Evolutionary conservation across 2,797 vertebrate genomes (phyloP), one percentile per base, ranked within the genome.

Genomic region (Channallabes apus): DNA sequence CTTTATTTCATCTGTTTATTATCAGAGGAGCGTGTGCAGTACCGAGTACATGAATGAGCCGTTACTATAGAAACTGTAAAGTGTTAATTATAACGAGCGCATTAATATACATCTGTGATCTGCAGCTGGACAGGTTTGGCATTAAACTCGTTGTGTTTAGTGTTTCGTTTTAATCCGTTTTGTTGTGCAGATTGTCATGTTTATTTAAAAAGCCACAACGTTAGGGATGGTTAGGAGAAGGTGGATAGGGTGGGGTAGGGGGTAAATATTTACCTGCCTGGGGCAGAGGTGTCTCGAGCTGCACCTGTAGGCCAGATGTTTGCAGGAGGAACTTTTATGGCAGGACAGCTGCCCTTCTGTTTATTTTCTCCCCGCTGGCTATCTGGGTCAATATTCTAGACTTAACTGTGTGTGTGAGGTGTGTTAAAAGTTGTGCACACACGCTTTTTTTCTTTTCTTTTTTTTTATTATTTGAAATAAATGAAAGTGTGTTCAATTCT

Each of bases 181-280:
- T 81, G 88, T 78, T 86, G 32, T 32, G 62, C 72, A 79, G 85
- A 54, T 81, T 68, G 17, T 82, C n/a, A 29, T 86, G 69, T 85
- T 88, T 93, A 93, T 91, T 87, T 89, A 82, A 91, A 93, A 93
- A 92, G 94, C 91, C 89, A 90, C 82, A 86, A 90, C 86, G 91
- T 89, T 41, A 5, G 11, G 22, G 38, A 12, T 72, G 38, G 38
- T 46, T 14, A 24, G 89, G 58, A n/a, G 3, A 14, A n/a, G 64
- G 32, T 9, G 18, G 32, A 35, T 69, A 38, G 32, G 64, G 64
- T 29, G 64, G 1, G 9, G 68, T 71, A 20, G 88, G 88, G 89
- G 67, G 88, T 89, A 93, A 92, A 90, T 86, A 82, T 90, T 91
- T 88, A 88, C 92, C 90, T 80, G 90, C 89, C 86, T 2, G 91